Conservation (phyloP, 2,888 invertebrate genomes). For the Orthosia gothica region DNA sequence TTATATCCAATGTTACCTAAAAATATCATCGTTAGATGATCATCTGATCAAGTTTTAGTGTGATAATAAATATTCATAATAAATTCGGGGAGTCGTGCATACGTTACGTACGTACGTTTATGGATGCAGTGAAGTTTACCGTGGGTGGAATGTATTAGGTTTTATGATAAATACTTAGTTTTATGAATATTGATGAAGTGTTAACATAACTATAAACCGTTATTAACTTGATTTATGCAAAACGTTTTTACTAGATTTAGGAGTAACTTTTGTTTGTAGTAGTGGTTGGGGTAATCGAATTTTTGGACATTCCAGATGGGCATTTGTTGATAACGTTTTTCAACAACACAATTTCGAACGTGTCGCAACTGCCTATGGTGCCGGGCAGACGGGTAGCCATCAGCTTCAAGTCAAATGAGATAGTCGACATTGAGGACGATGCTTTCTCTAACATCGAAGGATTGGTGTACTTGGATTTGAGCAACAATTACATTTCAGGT, state of each 20-base stretch:
- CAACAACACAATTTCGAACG: conserved; percentile 89
- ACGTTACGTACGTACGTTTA: conserved; percentile 35
- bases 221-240: conserved; percentile 49
- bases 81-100: conserved; percentile 38
- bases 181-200: conserved; percentile 64
- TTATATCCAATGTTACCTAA: conserved; percentile 49
- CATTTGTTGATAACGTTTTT: conserved; percentile 91
- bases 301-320: conserved; percentile 79
- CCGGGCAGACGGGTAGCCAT: conserved; percentile 88
- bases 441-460: conserved; percentile 89
- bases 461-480: conserved; percentile 91
- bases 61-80: conserved; percentile 52
- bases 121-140: conserved; percentile 51
- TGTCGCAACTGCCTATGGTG: conserved; percentile 86
- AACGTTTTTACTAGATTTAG: conserved; percentile 29
- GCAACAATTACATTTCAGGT: conserved; percentile 91
- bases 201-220: conserved; percentile 50
- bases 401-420: conserved; percentile 89
- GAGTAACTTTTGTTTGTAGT: conserved; percentile 17
- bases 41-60: conserved; percentile 49
- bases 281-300: conserved; percentile 15
- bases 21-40: conserved; percentile 53
- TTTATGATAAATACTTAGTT: conserved; percentile 58
- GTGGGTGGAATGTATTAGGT: conserved; percentile 52
- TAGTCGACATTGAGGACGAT: conserved; percentile 88